Base-by-base conservation (phyloP, 2,888 invertebrate genomes). In the Dromius quadrimaculatus region DNA sequence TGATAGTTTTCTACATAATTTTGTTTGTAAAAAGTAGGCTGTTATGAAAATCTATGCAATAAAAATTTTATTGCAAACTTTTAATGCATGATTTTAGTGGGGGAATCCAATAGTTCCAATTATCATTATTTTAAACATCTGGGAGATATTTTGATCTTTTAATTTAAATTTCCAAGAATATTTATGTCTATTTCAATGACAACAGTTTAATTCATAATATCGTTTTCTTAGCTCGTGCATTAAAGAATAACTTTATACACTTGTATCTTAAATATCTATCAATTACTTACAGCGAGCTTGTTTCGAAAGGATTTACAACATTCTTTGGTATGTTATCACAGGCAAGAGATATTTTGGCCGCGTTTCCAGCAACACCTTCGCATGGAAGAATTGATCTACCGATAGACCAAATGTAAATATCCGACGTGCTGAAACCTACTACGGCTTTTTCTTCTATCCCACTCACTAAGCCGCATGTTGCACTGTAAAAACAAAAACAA, bases 341-440 rank as follows among this genome's bases (percentile, higher is more conserved):
- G 22, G 47, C 47, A 19, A 70, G 34, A 19, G 61, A 22, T 13
- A 70, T 70, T 41, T 50, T 70, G 3, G 70, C 19, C n/a, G 70
- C 50, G 22, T 62, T 70, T 13, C 41, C 11, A 15, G 3, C 13
- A 17, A 70, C 13, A 9, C 17, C 11, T 2, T 15, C 9, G 36
- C 70, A 70, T 9, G 45, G 62, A 15, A 70, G 45, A 11, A 70
- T 47, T 1, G 61, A 34, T n/a, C 50, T 62, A n/a, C 70, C 70
- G 13, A 70, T 22, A 2, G 62, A 23, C 70, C 70, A 70, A 1
- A 70, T 15, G 19, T 36, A 36, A 11, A 70, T 70, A 1, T 70
- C 62, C 11, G 70, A 62, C 9, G 70, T 62, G 13, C 8, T 36
- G 20, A 70, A 70, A 2, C 70, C 70, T 23, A 70, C 70, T 5